Conservation (phyloP, 23 tunicate genomes). For the Oikopleura vanhoeffeni region DNA sequence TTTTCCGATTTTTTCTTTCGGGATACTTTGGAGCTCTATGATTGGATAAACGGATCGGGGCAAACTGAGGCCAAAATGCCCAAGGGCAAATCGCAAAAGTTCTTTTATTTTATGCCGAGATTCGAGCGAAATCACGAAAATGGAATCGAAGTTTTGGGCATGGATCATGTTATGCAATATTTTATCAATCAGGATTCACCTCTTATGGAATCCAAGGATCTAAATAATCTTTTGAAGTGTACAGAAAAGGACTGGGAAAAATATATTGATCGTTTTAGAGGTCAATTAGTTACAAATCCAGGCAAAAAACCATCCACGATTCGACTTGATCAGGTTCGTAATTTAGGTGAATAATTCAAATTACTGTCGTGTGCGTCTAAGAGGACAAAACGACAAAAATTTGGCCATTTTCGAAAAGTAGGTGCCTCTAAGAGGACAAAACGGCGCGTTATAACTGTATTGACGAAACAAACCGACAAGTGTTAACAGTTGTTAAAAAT, state of each 20-base stretch:
- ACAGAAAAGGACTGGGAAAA: conserved; percentile 45
- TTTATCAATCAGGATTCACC: conserved; percentile 47
- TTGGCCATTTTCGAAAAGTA: too few relatives aligned
- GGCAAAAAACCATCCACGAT: conserved; percentile 75
- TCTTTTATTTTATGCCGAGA: conserved; percentile 64
- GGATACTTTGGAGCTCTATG: conserved; percentile 72
- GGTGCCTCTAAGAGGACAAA: too few relatives aligned
- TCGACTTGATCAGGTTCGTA: conserved; percentile 71
- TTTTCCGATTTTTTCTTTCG: conserved; percentile 73
- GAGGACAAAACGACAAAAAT: too few relatives aligned
- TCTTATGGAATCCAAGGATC: conserved; percentile 33
- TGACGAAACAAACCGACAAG: conserved; percentile 17
- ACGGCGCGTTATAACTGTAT: too few relatives aligned
- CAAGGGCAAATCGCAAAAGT: conserved; percentile 20
- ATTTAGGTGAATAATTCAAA: conserved; percentile 53
- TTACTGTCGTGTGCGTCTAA: conserved; percentile 31
- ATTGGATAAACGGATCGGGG: conserved; percentile 44
- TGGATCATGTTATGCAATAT: conserved; percentile 69
- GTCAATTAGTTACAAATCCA: conserved; percentile 80
- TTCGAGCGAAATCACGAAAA: conserved; percentile 41
- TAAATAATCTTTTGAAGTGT: conserved; percentile 32
- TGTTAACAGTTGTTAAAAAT: too few relatives aligned
- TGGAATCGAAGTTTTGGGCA: conserved; percentile 41
- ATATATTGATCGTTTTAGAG: conserved; percentile 26
- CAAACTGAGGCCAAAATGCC: background rate